Conservation (phyloP, 2,888 invertebrate genomes). For the Stenodema calcarata region DNA sequence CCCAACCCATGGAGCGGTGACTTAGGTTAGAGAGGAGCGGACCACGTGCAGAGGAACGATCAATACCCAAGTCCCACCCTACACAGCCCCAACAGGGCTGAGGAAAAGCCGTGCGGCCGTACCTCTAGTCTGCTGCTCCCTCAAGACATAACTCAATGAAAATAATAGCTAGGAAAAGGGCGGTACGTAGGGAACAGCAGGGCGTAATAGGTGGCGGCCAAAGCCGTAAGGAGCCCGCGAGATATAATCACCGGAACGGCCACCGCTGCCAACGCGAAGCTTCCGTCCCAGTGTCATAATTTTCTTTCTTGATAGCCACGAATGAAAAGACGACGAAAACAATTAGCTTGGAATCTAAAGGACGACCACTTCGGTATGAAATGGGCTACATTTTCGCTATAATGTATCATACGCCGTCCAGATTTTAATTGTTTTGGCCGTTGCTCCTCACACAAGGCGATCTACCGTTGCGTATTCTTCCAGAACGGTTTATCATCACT, state of each 20-base stretch:
- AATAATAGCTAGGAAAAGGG: constrained; percentile 19
- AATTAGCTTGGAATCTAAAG: neutral
- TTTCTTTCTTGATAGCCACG: neutral
- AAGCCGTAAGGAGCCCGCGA: neutral
- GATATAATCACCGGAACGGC: neutral
- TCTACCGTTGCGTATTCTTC: no score
- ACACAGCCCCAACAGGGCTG: neutral
- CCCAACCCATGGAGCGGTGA: constrained; percentile 35
- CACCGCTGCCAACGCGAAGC: neutral
- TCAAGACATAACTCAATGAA: constrained; percentile 42
- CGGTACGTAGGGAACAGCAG: neutral
- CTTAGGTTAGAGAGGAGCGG: constrained; percentile 37
- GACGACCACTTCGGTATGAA: no score
- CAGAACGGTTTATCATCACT: no score
- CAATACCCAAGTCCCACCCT: constrained; percentile 40
- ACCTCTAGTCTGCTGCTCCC: constrained; percentile 9
- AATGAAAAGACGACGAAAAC: neutral
- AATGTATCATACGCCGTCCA: no score
- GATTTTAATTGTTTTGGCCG: no score
- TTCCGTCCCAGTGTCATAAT: neutral
- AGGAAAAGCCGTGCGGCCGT: neutral
- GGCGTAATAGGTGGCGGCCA: neutral
- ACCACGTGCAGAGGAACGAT: constrained; percentile 35
- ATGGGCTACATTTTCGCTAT: no score
- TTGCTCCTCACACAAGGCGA: no score